These are phyloP conservation scores for Lerista edwardsae DNA, from an alignment of 2,797 vertebrate species.

Conservation along the genomic window DNA sequence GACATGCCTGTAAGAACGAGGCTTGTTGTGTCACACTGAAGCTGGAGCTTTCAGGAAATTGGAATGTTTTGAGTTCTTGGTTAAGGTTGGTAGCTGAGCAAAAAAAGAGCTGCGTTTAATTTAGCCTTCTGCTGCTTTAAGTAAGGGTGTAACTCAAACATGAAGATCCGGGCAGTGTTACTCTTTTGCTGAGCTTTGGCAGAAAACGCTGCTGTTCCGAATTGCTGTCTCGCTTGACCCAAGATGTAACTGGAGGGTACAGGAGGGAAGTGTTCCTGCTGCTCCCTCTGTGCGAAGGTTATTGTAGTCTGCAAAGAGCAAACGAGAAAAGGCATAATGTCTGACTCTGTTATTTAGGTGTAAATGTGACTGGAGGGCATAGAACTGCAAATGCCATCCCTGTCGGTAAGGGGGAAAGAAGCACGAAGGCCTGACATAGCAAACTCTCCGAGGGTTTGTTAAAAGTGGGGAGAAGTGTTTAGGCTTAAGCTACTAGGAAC, in stretches of 20 bases:
- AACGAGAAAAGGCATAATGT: constrained; percentile 49
- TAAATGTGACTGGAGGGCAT: constrained; percentile 51
- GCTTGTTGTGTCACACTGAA: background rate
- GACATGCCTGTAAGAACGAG: background rate
- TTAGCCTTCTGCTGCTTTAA: background rate
- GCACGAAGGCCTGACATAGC: constrained; percentile 32
- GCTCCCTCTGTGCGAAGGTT: constrained; percentile 32
- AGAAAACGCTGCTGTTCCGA: background rate
- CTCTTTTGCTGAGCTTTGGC: constrained; percentile 5
- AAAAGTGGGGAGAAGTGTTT: constrained; percentile 29
- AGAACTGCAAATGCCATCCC: constrained; percentile 51
- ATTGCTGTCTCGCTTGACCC: constrained; percentile 7
- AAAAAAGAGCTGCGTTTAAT: background rate
- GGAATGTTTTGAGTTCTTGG: background rate
- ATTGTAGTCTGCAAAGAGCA: constrained; percentile 42
- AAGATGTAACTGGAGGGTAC: constrained; percentile 45
- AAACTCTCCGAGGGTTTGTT: constrained; percentile 39
- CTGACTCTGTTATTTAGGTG: constrained; percentile 54
- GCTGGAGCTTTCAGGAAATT: background rate
- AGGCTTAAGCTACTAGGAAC: constrained; percentile 27
- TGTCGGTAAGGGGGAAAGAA: constrained; percentile 24
- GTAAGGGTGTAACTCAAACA: constrained; percentile 42
- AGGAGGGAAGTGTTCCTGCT: constrained; percentile 2
- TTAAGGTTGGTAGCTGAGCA: background rate
- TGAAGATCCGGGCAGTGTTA: constrained; percentile 23